Evolutionary conservation across 2,797 vertebrate genomes (phyloP).

Genomic region (Synanceia verrucosa): DNA sequence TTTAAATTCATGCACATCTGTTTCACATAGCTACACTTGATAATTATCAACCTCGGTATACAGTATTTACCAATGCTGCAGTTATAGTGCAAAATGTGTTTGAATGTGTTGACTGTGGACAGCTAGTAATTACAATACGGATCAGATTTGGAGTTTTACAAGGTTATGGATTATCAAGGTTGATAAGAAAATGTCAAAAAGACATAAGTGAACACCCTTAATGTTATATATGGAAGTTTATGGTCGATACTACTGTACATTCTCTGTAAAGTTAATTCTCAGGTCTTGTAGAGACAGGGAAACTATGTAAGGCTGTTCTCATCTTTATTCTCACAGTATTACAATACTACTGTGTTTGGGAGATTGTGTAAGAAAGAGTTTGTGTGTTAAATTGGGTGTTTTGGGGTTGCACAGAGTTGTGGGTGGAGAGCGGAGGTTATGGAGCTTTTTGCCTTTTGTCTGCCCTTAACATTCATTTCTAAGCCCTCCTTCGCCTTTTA

Average conservation of each 20-base stretch:
- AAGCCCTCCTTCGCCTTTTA: slow-evolving; percentile 65
- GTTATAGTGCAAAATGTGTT: slow-evolving; percentile 8
- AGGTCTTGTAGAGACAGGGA: slow-evolving; percentile 3
- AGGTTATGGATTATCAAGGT: slow-evolving; percentile 72
- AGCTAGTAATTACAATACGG: slow-evolving; percentile 50
- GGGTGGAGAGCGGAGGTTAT: slow-evolving; percentile 80
- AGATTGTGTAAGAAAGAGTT: slow-evolving; percentile 39
- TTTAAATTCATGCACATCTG: slow-evolving; percentile 46
- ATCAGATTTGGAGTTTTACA: slow-evolving; percentile 66
- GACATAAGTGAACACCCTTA: slow-evolving; percentile 43
- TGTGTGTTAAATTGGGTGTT: slow-evolving; percentile 52
- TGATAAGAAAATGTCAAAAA: slow-evolving; percentile 59
- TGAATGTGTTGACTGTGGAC: slow-evolving; percentile 31
- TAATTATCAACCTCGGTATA: slow-evolving; percentile 2
- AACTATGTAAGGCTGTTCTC: slow-evolving; percentile 17
- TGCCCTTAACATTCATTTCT: slow-evolving; percentile 70
- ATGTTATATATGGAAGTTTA: slow-evolving; percentile 67
- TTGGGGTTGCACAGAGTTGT: slow-evolving; percentile 59
- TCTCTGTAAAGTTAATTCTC: slow-evolving; percentile 61
- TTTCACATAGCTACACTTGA: not conserved
- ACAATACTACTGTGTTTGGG: slow-evolving; percentile 28
- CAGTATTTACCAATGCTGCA: not conserved
- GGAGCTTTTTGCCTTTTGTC: slow-evolving; percentile 77
- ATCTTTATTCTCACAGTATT: slow-evolving; percentile 20
- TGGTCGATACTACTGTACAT: slow-evolving; percentile 63